A percentile compares a stretch with the other conserved stretches of the same genome.
Conservation (phyloP, 2,888 invertebrate genomes). For the Tricholauxania praeusta region DNA sequence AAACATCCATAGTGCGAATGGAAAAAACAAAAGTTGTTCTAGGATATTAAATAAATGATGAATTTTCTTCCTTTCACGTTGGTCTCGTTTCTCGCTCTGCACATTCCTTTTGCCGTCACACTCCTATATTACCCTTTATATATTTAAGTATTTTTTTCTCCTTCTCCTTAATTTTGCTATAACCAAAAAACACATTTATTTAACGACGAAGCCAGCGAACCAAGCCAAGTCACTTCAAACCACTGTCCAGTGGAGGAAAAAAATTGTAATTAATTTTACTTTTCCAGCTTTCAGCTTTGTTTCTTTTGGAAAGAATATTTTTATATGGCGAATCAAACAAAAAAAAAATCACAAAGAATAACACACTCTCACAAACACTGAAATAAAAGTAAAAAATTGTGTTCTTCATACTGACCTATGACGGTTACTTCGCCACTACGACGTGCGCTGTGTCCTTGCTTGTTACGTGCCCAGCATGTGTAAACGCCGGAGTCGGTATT, state of each 20-base stretch:
- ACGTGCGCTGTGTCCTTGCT: slow-evolving; percentile 80
- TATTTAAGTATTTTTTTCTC: neutral
- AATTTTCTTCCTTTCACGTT: slow-evolving; percentile 15
- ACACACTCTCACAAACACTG: slow-evolving; percentile 52
- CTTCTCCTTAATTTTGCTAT: neutral
- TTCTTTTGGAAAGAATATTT: neutral
- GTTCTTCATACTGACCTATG: slow-evolving; percentile 74
- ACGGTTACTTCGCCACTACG: slow-evolving; percentile 81
- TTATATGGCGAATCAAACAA: slow-evolving; percentile 14
- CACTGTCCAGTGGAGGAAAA: neutral
- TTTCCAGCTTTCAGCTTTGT: slow-evolving; percentile 2
- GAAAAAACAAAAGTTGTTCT: neutral
- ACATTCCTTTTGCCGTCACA: neutral
- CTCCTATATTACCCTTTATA: neutral
- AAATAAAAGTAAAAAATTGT: slow-evolving; percentile 54
- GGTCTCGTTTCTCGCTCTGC: neutral
- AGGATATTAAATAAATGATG: slow-evolving; percentile 31
- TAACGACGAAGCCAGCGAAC: neutral
- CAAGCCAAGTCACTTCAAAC: neutral
- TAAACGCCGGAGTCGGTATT: slow-evolving; percentile 81
- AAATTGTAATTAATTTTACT: slow-evolving; percentile 22
- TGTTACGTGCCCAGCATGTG: slow-evolving; percentile 83
- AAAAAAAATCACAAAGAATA: slow-evolving; percentile 3
- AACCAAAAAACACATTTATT: neutral
- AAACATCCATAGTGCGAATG: neutral